A percentile compares a stretch with the other conserved stretches of the same genome.
Conservation (phyloP, 2,888 invertebrate species). For the Drosophila robusta region DNA sequence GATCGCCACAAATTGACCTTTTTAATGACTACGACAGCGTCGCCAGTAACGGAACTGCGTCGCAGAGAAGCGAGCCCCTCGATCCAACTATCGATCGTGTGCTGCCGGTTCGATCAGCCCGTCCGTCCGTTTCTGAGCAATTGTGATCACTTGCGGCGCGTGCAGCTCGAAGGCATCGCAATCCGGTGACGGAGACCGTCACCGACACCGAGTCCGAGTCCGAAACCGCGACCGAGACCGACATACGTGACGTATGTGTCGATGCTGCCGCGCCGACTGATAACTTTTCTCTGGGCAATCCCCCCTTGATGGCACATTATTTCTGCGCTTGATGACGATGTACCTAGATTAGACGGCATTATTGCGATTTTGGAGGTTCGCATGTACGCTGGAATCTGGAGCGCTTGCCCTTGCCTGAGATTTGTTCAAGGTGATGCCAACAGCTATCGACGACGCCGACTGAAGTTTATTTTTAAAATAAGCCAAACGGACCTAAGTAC, state of each 20-base stretch:
- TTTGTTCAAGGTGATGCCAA: conserved; percentile 49
- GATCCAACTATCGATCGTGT: conserved; percentile 12
- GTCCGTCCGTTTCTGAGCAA: conserved; percentile 34
- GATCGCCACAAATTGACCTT: conserved; percentile 57
- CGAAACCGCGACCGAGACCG: no score
- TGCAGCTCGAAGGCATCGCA: conserved; percentile 8
- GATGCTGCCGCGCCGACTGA: conserved; percentile 46
- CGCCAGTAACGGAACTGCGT: conserved; percentile 33
- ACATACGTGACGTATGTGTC: conserved; percentile 61
- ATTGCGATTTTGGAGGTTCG: conserved; percentile 42
- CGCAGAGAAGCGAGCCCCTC: conserved; percentile 49
- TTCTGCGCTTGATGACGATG: conserved; percentile 68
- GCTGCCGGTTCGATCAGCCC: conserved; percentile 29
- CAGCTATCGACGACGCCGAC: conserved; percentile 20
- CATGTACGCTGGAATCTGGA: conserved; percentile 26
- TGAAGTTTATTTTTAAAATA: neutral
- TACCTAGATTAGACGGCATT: conserved; percentile 57
- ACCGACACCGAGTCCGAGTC: no score
- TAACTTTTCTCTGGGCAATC: conserved; percentile 75
- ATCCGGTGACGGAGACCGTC: conserved; percentile 20
- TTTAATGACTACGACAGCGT: conserved; percentile 22
- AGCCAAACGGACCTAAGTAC: neutral
- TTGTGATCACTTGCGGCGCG: neutral
- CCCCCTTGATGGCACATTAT: conserved; percentile 80
- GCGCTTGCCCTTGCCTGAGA: conserved; percentile 45